Base-by-base conservation (phyloP, 2,888 invertebrate species). In the Sclerodermus sp. region DNA sequence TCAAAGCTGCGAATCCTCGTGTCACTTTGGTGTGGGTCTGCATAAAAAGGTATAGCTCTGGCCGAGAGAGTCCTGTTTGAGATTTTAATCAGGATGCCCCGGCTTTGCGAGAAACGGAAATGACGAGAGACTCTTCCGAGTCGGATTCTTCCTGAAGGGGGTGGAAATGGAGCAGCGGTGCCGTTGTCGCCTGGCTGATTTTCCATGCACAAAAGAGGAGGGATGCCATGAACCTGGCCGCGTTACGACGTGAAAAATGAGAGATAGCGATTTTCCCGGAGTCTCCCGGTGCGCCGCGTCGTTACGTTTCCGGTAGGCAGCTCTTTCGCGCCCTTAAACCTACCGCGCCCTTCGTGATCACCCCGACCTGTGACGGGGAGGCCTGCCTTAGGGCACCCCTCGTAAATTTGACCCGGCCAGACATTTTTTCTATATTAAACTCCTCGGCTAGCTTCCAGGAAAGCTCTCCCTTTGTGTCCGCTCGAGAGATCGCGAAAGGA, bases 241-340 rank as follows among this genome's bases (percentile, higher is more conserved):
- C 2, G n/a, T 72, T 73, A 75, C 73, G 73, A 73, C 66, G 70
- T 71, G 75, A 73, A 73, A 75, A 75, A 75, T 73, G 71, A 68
- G 69, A 73, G 71, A 73, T 71, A 71, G 69, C 69, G 68, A 70
- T 73, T 68, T 72, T 67, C 61, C 53, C 49, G 47, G 50, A 55
- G 61, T 52, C 42, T 47, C 55, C 53, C 48, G 56, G 49, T 50
- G 50, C 48, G 49, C 12, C 34, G n/a, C 34, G n/a, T 34, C 34
- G 34, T 13, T 58, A 53, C 55, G 13, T 37, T 14, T 34, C n/a
- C 34, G 34, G 12, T 34, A 23, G 4, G 23, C 23, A 23, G 23
- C 23, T 23, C 23, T 23, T 23, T 23, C 23, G 23, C 23, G 23
- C 23, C 23, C 23, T 23, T 23, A 23, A 23, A 23, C 23, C 23